Evolutionary conservation across 1,140 invertebrate genomes (phyloP), one percentile per base, ranked within the genome.

Genomic region (Zophobas morio): DNA sequence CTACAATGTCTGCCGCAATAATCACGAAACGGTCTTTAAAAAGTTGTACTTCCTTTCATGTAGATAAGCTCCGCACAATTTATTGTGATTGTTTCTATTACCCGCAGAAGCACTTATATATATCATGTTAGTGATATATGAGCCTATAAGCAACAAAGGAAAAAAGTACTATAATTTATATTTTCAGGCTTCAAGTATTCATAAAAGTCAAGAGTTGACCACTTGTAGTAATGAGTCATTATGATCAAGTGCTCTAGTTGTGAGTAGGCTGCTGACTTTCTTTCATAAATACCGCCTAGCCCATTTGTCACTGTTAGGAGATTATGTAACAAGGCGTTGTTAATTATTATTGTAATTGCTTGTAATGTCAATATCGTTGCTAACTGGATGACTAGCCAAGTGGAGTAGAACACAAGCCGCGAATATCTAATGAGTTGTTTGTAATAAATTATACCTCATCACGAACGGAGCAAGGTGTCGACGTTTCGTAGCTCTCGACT

Each of bases 231-330:
- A 76, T 76, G 75, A 76, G 34, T 76, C 75, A 76, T 76, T 76
- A 76, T 76, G 75, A 76, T 76, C 75, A 76, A 76, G 63, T 76
- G 75, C 75, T 76, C 75, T 54, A 76, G 63, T 71, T 76, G 54
- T 71, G 75, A 76, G 75, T 76, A 76, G 75, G 75, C 63, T 47
- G 66, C 36, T 39, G 57, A 60, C 20, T 63, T 76, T 70, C 63
- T 76, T 76, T 46, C 32, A 70, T 70, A 76, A 36, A 53, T 76
- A 54, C 75, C 75, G 75, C 63, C 75, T 70, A 39, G 33, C 60
- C 36, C 75, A 76, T 76, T 76, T 76, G 63, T 76, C 63, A 76
- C 37, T 47, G 60, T 39, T 73, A 4, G 6, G 32, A 6, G 49
- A 73, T 73, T 73, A 73, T 73, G 6, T 54, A 73, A 73, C 49